Conservation (phyloP, 2,797 vertebrate genomes). For the Danio tinwini region DNA sequence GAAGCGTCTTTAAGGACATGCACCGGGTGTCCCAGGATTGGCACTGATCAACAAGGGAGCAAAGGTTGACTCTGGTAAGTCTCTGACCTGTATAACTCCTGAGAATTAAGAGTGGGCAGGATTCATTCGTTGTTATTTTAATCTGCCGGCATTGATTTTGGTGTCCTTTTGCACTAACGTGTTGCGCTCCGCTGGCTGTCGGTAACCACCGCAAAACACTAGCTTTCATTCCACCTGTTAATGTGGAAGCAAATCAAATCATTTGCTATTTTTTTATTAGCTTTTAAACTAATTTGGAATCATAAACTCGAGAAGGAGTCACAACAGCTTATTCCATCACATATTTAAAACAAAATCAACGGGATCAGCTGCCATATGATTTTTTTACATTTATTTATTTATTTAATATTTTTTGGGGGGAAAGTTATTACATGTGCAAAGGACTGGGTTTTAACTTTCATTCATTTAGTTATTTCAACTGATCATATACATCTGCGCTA, state of each 20-base stretch:
- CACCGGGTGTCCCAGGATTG: constrained; percentile 65
- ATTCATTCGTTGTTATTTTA: background rate
- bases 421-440: background rate
- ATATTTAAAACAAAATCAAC: background rate
- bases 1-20: constrained; percentile 61
- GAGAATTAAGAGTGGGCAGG: background rate
- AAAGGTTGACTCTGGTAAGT: constrained; percentile 75
- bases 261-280: background rate
- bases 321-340: too few relatives aligned
- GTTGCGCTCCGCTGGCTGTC: constrained; percentile 37
- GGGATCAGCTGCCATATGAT: background rate
- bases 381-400: too few relatives aligned
- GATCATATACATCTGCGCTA: background rate
- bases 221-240: constrained; percentile 22
- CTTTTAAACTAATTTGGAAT: background rate
- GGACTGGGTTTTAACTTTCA: background rate
- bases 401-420: too few relatives aligned
- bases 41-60: constrained; percentile 69
- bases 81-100: constrained; percentile 7
- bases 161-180: constrained; percentile 29
- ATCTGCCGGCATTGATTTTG: background rate
- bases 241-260: background rate
- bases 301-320: background rate
- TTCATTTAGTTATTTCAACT: background rate
- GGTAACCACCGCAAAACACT: background rate